Evolutionary conservation across 2,797 vertebrate genomes (phyloP).

Genomic region (Diglossa cyanea): DNA sequence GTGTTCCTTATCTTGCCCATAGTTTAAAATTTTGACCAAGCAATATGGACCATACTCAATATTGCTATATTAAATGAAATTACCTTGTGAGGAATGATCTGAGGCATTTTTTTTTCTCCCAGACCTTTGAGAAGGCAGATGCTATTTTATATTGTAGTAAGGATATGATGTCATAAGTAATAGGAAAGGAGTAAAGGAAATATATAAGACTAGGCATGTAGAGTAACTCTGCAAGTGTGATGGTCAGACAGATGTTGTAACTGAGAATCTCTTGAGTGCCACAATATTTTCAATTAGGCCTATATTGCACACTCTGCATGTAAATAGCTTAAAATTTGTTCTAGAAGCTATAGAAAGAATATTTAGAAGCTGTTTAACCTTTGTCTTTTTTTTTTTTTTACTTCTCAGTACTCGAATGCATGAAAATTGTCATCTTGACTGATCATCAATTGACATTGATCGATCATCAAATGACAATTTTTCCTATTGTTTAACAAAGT

Average conservation of each 20-base stretch:
- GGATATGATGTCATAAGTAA: not conserved
- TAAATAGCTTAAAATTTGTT: not conserved
- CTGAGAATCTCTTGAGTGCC: not conserved
- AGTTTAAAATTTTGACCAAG: not conserved
- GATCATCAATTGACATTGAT: not conserved
- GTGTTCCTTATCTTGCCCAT: not conserved
- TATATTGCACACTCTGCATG: not conserved
- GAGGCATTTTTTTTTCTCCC: accelerated
- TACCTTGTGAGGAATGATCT: not conserved
- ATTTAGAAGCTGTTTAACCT: not conserved
- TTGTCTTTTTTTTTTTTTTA: too few relatives aligned
- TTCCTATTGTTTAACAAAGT: not conserved
- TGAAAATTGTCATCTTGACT: not conserved
- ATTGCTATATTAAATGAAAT: not conserved
- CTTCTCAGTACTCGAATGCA: not conserved
- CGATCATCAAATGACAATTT: not conserved
- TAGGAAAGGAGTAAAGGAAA: not conserved
- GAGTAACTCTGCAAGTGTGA: not conserved
- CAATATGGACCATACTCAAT: not conserved
- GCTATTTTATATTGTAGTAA: not conserved
- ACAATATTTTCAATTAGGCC: not conserved
- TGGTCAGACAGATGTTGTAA: not conserved
- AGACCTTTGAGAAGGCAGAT: not conserved
- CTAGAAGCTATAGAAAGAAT: not conserved
- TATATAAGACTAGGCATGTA: accelerated